phyloP scores from a whole-genome alignment of 2,888 invertebrate genomes.

The Entomobrya proxima region DNA sequence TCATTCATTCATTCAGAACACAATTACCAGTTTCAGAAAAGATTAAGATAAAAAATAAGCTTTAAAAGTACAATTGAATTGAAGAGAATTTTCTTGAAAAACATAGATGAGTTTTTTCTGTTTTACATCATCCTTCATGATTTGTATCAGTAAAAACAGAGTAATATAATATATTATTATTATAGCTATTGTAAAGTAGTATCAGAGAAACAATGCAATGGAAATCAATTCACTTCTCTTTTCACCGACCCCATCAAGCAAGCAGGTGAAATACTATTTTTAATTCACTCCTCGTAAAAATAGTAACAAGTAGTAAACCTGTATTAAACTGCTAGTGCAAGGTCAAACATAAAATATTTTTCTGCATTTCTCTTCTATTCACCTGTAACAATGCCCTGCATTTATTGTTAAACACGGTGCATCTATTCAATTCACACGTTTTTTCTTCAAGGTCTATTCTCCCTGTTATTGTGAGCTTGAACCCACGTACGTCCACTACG shows the following conservation, averaged over 20 bases:
- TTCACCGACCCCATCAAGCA: background rate
- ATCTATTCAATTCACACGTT: slow-evolving; percentile 27
- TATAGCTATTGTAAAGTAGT: no score
- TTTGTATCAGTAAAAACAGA: background rate
- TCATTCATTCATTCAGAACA: background rate
- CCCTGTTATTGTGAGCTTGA: no score
- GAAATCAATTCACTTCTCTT: slow-evolving; percentile 38
- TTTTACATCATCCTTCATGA: slow-evolving; percentile 38
- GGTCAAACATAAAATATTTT: background rate
- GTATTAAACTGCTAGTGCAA: background rate
- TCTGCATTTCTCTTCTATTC: background rate
- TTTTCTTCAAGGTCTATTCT: slow-evolving; percentile 14
- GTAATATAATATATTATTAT: background rate
- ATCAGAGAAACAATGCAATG: background rate
- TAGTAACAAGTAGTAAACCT: background rate
- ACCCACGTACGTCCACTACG: background rate
- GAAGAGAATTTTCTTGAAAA: background rate
- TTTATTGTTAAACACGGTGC: background rate
- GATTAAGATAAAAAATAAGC: background rate
- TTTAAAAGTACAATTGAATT: background rate
- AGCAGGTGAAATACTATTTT: background rate
- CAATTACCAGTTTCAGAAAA: background rate
- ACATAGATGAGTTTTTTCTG: slow-evolving; percentile 10
- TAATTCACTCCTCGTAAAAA: background rate
- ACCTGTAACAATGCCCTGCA: background rate